A percentile compares a stretch with the other conserved stretches of the same genome.
phyloP scores from a whole-genome alignment of 64 coral and sea anemone species.

The Montipora cactus region DNA sequence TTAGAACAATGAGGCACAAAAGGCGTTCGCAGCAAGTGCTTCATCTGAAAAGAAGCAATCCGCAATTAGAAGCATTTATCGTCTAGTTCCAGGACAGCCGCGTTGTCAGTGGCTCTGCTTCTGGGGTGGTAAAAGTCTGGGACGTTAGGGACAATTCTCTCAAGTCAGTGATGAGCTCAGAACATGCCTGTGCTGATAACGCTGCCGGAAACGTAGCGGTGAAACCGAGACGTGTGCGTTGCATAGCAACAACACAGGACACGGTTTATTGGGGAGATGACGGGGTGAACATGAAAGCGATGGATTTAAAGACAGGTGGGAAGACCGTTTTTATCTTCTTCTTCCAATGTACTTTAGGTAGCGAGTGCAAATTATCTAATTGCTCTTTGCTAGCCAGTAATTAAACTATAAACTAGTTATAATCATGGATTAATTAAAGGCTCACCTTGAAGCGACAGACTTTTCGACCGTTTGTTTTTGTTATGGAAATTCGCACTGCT shows the following conservation, averaged over 20 bases:
- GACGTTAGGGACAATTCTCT: constrained; percentile 86
- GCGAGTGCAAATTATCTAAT: too few species aligned
- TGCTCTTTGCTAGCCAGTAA: too few species aligned
- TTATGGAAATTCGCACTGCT: too few species aligned
- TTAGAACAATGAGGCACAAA: too few species aligned
- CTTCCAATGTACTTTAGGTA: too few species aligned
- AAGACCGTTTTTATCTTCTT: too few species aligned
- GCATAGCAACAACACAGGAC: constrained; percentile 85
- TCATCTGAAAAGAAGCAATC: not conserved
- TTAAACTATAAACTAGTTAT: too few species aligned
- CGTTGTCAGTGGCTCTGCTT: constrained; percentile 85
- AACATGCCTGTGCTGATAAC: constrained; percentile 14
- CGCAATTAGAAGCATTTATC: not conserved
- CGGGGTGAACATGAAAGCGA: constrained; percentile 88
- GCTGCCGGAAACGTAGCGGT: constrained; percentile 18
- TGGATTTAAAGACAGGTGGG: constrained; percentile 88
- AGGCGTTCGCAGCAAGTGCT: not conserved
- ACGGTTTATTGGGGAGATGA: constrained; percentile 97
- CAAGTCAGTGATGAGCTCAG: constrained; percentile 77
- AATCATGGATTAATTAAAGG: too few species aligned
- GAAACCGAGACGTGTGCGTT: constrained; percentile 80
- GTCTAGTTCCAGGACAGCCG: constrained; percentile 79
- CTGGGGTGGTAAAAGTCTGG: constrained; percentile 95
- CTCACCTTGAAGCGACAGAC: too few species aligned
- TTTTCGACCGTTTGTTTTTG: too few species aligned